Conservation (phyloP, 2,797 vertebrate genomes). For the Balearica regulorum region DNA sequence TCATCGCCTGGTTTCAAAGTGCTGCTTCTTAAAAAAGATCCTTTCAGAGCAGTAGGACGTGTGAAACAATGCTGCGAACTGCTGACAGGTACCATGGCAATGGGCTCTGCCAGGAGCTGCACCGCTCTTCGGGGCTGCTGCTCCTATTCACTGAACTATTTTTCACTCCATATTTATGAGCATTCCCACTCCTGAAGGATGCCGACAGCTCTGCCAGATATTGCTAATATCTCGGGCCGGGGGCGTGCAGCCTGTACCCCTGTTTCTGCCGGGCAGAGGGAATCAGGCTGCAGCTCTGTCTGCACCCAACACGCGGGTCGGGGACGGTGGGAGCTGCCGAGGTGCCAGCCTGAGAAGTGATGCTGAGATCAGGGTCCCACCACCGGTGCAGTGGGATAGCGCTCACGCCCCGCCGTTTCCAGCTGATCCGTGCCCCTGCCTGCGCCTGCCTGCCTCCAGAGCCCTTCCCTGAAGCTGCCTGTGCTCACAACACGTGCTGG, state of each 20-base stretch:
- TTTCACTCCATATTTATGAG: not conserved
- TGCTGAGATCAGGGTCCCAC: not conserved
- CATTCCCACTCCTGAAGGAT: not conserved
- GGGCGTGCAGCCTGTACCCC: not conserved
- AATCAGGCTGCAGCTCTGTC: not conserved
- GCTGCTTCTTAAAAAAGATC: not conserved
- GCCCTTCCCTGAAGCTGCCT: not conserved
- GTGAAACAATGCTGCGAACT: not conserved
- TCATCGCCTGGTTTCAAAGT: not conserved
- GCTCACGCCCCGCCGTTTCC: not conserved
- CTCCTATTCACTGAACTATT: not conserved
- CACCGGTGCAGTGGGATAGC: fast-evolving
- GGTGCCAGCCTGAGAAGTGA: not conserved
- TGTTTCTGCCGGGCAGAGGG: not conserved
- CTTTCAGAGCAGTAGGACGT: not conserved
- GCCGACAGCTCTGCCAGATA: not conserved
- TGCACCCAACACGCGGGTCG: fast-evolving
- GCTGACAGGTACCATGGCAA: conserved; percentile 54
- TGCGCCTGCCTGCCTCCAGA: not conserved
- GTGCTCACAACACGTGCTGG: not conserved
- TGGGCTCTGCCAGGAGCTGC: conserved; percentile 1
- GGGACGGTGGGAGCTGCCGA: not conserved
- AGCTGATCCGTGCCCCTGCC: not conserved
- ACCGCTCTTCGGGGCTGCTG: not conserved
- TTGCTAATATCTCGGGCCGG: fast-evolving